phyloP scores from a whole-genome alignment of 2,113 vertebrate species.

The Mellivora capensis region DNA sequence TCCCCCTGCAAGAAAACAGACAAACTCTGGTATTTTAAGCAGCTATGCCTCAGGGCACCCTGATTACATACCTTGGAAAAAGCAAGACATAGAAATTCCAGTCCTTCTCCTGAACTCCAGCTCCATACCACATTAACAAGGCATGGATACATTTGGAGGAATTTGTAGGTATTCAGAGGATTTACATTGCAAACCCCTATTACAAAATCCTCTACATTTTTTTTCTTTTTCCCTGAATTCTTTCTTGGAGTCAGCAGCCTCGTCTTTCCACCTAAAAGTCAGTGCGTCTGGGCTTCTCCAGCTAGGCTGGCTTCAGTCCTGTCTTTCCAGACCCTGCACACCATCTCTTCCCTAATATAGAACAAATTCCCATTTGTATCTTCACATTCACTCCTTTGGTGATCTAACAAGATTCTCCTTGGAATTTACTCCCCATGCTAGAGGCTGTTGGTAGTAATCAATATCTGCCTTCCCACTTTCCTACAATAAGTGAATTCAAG shows the following conservation, averaged over 20 bases:
- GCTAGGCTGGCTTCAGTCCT: not conserved
- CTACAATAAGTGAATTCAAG: not conserved
- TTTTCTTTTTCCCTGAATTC: not conserved
- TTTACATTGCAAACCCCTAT: not conserved
- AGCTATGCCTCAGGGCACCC: not conserved
- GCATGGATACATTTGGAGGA: accelerated
- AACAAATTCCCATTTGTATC: not conserved
- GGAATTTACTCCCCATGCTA: not conserved
- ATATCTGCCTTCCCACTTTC: too few species aligned
- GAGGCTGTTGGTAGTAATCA: not conserved
- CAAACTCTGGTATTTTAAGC: not conserved
- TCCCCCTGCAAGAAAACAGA: not conserved
- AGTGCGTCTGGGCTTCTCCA: too few species aligned
- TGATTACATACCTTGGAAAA: not conserved
- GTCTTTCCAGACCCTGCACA: not conserved
- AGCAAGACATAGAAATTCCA: too few species aligned
- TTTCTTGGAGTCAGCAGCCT: not conserved
- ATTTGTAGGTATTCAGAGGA: not conserved
- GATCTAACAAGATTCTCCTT: not conserved
- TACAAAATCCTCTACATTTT: not conserved
- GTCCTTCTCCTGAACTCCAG: not conserved
- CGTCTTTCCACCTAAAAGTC: not conserved
- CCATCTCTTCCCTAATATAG: not conserved
- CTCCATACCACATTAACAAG: too few species aligned
- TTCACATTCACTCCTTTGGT: not conserved